Conservation (phyloP, 2,888 invertebrate species). For the Beris morrisii region DNA sequence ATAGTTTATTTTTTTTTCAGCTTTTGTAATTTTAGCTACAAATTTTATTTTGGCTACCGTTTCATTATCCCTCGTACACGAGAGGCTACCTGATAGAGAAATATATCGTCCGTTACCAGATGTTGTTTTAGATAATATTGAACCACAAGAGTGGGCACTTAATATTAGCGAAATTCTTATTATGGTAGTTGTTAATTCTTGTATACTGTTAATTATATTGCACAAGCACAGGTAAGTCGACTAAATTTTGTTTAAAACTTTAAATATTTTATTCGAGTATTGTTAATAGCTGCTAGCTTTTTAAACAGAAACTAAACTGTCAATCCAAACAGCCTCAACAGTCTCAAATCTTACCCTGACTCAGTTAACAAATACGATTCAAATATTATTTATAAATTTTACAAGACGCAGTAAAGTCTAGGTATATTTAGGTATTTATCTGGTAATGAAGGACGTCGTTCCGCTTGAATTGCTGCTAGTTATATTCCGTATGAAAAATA, state of each 20-base stretch:
- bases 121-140: slow-evolving; percentile 76
- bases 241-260: slow-evolving; percentile 2
- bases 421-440: too few species aligned
- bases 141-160: slow-evolving; percentile 76
- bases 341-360: too few species aligned
- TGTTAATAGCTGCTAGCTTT: too few species aligned
- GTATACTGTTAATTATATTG: slow-evolving; percentile 76
- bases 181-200: slow-evolving; percentile 76
- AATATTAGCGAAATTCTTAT: slow-evolving; percentile 84
- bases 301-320: too few species aligned
- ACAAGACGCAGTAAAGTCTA: too few species aligned
- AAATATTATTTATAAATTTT: too few species aligned
- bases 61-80: slow-evolving; percentile 83
- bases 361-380: too few species aligned
- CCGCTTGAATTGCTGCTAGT: too few species aligned
- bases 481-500: too few species aligned
- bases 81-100: slow-evolving; percentile 78
- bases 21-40: slow-evolving; percentile 64
- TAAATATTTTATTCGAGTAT: background rate
- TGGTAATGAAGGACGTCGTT: too few species aligned
- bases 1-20: slow-evolving; percentile 57
- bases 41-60: slow-evolving; percentile 68
- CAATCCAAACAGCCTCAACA: too few species aligned
- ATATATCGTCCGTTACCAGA: slow-evolving; percentile 79
- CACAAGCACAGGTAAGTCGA: slow-evolving; percentile 74